Evolutionary conservation across 2,888 invertebrate genomes (phyloP), one percentile per base, ranked within the genome.

Genomic region (Stenurella melanura): DNA sequence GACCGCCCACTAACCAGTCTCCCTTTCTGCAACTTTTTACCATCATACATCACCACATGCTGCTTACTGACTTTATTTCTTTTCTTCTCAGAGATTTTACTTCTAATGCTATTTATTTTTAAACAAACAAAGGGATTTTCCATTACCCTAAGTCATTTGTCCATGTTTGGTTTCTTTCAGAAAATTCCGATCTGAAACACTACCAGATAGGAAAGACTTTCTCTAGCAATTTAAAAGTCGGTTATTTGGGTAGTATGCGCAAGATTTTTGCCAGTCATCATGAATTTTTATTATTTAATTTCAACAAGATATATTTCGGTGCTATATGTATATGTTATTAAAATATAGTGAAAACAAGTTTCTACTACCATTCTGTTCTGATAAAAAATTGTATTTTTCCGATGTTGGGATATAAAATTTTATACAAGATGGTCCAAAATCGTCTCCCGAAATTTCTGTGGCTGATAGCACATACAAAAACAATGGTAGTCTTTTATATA

Each of bases 21-120:
- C 78, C 77, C 82, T 74, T 68, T 57, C 74, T 64, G 75, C 74
- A 70, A 77, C 78, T 83, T 83, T 85, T 84, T 84, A 80, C 82
- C 75, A 69, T 82, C 84, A 84, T 85, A 85, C 80, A 83, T 83
- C 81, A 81, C 82, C 77, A 79, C 80, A 80, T 79, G 80, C 78
- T 81, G 78, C 73, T 77, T 78, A 73, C 78, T 70, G 77, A 77
- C 81, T 82, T 80, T 76, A 73, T 82, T 78, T 75, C 75, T 77
- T 72, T 75, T 66, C 74, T 66, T 64, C 72, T 74, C 64, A 57
- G 69, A 73, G 73, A 77, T 78, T 77, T 77, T 73, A 68, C 67
- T 72, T 61, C 76, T 78, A 72, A 75, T 60, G 77, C 81, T 78
- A 80, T 82, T 83, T 82, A 83, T 81, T 81, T 83, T 76, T 78